Base-by-base conservation (phyloP, 2,113 vertebrate species). In the Prinia subflava region DNA sequence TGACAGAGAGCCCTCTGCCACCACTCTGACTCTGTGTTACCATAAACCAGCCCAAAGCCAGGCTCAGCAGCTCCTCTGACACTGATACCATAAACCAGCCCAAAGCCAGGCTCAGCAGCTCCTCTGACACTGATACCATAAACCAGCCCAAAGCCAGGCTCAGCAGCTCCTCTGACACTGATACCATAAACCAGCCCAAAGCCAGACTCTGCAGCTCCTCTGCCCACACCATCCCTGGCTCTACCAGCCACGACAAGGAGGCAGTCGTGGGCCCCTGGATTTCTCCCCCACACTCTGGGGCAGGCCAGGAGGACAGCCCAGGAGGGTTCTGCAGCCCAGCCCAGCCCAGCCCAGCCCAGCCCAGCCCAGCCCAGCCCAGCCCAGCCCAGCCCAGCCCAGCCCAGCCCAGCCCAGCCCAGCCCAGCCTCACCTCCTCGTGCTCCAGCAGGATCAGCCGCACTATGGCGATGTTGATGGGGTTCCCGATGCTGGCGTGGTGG, bases 381-480 rank as follows among this genome's bases (percentile, higher is more conserved):
- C 10, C 46, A 47, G 23, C 23, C 17, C 46, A 47, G 7, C 21
- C 21, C 46, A 21, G 11, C 49, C 27, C 53, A 11, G 12, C 42
- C 12, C 42, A 3, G 1, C 2, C 16, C 23, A 31, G 53, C 53
- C 18, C 30, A 21, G 30, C 31, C 19, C 19, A 35, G 63, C 15
- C 62, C 3, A 13, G 67, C 53, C 92, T 98, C 95, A 99, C 99
- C 99, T 99, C 99, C 3, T 99, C 99, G 0, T 98, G 95, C 94
- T 99, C 99, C 96, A 99, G 97, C 64, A 99, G 96, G 87, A 99
- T 97, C 74, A 99, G 98, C 11, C 99, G 98, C 95, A 99, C 99
- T 4, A 99, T 96, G 7, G 98, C 99, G 10, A 99, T 98, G 95
- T 99, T 99, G 97, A 99, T 98, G 53, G 99, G 98, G 87, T 99